A percentile compares a stretch with the other conserved stretches of the same genome.
Evolutionary conservation across 2,797 vertebrate species (phyloP).

Genomic region (Anisognathus igniventris): DNA sequence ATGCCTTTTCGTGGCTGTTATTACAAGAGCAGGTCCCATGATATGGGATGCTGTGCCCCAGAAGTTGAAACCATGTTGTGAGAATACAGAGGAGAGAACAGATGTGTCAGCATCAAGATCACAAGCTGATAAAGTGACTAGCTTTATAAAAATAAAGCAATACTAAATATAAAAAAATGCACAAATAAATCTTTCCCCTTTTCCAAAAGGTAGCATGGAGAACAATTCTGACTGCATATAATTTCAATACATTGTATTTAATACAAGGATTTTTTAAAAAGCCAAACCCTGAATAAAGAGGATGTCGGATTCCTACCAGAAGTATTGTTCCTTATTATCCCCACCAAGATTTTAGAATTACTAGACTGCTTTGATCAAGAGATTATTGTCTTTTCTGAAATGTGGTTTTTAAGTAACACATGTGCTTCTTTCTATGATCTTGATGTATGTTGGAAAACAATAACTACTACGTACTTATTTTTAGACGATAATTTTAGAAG

Average conservation of each 20-base stretch:
- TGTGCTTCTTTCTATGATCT: not conserved
- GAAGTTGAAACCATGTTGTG: not conserved
- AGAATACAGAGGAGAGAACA: not conserved
- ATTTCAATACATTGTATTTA: not conserved
- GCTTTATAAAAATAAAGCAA: not conserved
- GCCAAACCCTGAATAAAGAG: not conserved
- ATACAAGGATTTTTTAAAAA: not conserved
- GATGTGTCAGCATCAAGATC: not conserved
- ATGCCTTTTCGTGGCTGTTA: not conserved
- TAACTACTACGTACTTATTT: not conserved
- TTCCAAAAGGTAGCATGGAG: not conserved
- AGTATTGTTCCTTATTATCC: not conserved
- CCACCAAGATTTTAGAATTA: not conserved
- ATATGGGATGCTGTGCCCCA: not conserved
- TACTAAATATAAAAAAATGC: not conserved
- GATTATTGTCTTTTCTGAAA: not conserved
- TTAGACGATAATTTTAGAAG: not conserved
- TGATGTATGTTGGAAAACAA: not conserved
- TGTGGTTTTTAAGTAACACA: not conserved
- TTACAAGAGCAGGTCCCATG: not conserved
- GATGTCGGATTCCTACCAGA: not conserved
- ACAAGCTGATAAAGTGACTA: not conserved
- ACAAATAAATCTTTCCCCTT: not conserved
- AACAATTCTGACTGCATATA: not conserved
- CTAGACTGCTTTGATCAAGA: not conserved